These are phyloP conservation scores for Drosophila leonis DNA, from an alignment of 2,888 invertebrate species.

Conservation along the genomic window DNA sequence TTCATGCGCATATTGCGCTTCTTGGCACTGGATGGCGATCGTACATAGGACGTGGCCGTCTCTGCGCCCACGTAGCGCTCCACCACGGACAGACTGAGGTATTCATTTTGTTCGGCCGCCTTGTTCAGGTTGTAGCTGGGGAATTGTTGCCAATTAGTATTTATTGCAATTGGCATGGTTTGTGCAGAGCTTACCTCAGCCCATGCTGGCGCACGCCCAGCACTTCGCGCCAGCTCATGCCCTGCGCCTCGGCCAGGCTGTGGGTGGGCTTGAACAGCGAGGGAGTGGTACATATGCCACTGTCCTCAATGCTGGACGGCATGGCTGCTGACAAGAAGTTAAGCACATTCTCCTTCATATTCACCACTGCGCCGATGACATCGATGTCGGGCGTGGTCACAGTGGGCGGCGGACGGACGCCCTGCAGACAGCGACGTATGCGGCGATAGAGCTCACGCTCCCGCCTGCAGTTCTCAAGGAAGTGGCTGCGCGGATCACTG, in stretches of 20 bases:
- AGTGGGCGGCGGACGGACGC: constrained; percentile 91
- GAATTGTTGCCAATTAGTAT: constrained; percentile 24
- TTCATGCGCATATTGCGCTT: constrained; percentile 88
- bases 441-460: constrained; percentile 82
- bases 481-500: constrained; percentile 54
- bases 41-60: constrained; percentile 88
- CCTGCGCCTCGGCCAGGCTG: constrained; percentile 74
- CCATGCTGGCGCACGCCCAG: constrained; percentile 89
- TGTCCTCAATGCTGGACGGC: constrained; percentile 44
- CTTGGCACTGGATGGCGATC: constrained; percentile 88
- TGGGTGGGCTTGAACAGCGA: constrained; percentile 82
- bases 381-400: constrained; percentile 89
- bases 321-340: constrained; percentile 60
- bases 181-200: constrained; percentile 88
- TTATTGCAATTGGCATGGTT: neutral
- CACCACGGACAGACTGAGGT: constrained; percentile 88
- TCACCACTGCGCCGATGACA: constrained; percentile 88
- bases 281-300: constrained; percentile 42
- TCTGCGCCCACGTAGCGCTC: constrained; percentile 91
- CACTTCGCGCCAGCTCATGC: constrained; percentile 88
- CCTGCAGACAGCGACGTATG: constrained; percentile 88
- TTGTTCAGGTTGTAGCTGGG: constrained; percentile 90
- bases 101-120: constrained; percentile 90
- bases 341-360: constrained; percentile 86
- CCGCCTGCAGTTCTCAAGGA: constrained; percentile 76